Conservation (phyloP, 37 sponge, comb jelly and placozoan species). For the Cladorhizidae sp. region DNA sequence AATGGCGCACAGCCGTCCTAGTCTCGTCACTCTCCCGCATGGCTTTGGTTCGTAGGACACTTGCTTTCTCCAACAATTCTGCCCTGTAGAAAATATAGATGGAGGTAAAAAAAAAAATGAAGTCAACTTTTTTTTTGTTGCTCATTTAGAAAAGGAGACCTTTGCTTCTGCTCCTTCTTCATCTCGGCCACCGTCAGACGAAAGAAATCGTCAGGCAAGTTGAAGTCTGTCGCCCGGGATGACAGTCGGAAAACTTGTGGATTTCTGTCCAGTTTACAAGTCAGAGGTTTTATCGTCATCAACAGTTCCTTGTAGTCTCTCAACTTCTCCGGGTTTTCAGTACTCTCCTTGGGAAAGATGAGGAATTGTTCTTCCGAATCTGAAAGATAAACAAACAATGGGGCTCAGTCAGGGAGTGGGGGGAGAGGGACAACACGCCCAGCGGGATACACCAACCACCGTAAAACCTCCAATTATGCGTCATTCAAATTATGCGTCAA, state of each 20-base stretch:
- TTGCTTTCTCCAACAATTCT: slow-evolving; percentile 53
- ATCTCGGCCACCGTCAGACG: slow-evolving; percentile 71
- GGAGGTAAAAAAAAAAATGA: not conserved
- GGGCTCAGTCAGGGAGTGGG: no score
- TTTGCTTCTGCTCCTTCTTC: slow-evolving; percentile 67
- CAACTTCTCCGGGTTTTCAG: slow-evolving; percentile 10
- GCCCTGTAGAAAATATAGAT: slow-evolving; percentile 11
- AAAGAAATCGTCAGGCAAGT: slow-evolving; percentile 55
- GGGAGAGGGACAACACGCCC: not conserved
- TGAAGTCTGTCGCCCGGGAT: slow-evolving; percentile 47
- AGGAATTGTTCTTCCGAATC: slow-evolving; percentile 66
- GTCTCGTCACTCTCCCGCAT: slow-evolving; percentile 84
- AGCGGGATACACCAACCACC: no score
- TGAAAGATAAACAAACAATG: not conserved
- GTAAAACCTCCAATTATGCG: no score
- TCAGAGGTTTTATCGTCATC: slow-evolving; percentile 35
- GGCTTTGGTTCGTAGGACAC: slow-evolving; percentile 57
- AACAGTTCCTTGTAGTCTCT: slow-evolving; percentile 35
- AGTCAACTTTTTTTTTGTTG: no score
- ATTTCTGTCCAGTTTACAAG: slow-evolving; percentile 60
- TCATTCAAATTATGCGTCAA: no score
- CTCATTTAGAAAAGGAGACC: no score
- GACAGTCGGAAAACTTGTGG: slow-evolving; percentile 47
- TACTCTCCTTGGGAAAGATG: slow-evolving; percentile 40
- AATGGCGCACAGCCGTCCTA: slow-evolving; percentile 49